These are phyloP conservation scores for Falcunculus frontatus DNA, from an alignment of 2,113 vertebrate species.

Conservation along the genomic window DNA sequence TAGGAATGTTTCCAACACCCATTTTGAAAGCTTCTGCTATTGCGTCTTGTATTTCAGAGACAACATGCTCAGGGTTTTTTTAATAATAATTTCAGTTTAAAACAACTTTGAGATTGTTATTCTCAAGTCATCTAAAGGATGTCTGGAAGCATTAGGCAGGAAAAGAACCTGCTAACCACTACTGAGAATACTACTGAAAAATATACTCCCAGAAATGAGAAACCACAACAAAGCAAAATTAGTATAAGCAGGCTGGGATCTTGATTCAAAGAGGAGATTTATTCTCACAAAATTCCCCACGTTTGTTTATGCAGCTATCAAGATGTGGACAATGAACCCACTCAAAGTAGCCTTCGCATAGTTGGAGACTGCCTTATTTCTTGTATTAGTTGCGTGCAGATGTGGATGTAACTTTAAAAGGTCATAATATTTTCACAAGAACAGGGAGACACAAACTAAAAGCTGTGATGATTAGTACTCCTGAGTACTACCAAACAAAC, in stretches of 20 bases:
- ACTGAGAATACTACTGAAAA: not conserved
- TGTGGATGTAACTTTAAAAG: not conserved
- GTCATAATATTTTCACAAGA: not conserved
- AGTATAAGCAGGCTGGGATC: not conserved
- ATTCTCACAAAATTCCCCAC: not conserved
- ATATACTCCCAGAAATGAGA: not conserved
- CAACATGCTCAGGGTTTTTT: not conserved
- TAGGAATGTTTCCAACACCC: not conserved
- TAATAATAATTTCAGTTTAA: not conserved
- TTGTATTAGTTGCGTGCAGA: not conserved
- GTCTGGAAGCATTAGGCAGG: not conserved
- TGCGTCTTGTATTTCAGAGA: not conserved
- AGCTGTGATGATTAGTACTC: not conserved
- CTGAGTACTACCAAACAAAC: not conserved
- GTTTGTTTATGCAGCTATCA: not conserved
- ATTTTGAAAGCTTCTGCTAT: not conserved
- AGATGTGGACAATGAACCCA: not conserved
- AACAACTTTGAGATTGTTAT: not conserved
- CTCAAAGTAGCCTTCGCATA: not conserved
- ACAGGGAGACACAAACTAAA: not conserved
- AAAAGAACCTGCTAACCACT: not conserved
- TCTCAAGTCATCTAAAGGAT: not conserved
- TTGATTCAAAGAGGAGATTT: not conserved
- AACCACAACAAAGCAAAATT: not conserved
- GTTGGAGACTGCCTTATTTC: not conserved